Percentiles rank a stretch among this genome's conserved stretches.
Conservation (phyloP, 2,113 vertebrate genomes). For the Diadophis punctatus region DNA sequence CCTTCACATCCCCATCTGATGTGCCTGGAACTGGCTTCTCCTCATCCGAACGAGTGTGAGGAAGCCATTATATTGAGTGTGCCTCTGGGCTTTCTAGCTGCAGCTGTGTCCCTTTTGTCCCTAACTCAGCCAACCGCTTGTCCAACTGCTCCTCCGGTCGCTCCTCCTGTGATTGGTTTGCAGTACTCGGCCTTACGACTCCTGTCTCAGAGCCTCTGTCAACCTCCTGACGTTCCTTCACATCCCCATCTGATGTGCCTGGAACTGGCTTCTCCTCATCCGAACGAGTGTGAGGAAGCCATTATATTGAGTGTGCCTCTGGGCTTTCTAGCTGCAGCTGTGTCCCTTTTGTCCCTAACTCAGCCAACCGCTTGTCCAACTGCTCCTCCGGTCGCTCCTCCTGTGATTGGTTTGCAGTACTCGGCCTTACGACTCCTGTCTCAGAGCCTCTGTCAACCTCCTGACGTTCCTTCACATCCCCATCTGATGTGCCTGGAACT, state of each 20-base stretch:
- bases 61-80: no score
- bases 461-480: neutral
- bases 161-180: neutral
- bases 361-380: neutral
- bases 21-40: neutral
- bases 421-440: neutral
- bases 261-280: neutral
- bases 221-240: neutral
- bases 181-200: neutral
- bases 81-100: no score
- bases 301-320: no score
- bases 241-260: neutral
- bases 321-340: neutral
- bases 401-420: neutral
- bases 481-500: neutral
- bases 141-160: neutral
- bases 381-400: neutral
- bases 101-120: neutral
- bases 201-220: neutral
- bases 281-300: no score
- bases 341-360: neutral
- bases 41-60: neutral
- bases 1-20: neutral
- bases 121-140: neutral
- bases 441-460: neutral